Evolutionary conservation across 2,113 vertebrate species (phyloP).

Genomic region (Proterorhinus semilunaris): DNA sequence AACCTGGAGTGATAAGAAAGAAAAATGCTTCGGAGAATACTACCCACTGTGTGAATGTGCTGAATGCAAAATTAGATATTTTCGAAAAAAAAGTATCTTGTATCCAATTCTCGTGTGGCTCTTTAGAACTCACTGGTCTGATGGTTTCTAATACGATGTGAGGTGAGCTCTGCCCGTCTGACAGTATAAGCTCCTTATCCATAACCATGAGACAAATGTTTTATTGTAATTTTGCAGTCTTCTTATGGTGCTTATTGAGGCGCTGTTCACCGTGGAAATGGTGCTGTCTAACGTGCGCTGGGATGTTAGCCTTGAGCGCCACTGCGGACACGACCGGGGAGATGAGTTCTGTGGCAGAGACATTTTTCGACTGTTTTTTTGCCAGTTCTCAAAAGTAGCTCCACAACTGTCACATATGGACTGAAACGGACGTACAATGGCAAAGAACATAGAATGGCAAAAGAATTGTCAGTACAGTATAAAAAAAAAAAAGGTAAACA

Average conservation of each 20-base stretch:
- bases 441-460: no score
- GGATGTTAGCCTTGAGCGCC: background rate
- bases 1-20: background rate
- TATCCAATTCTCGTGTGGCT: background rate
- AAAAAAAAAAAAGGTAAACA: no score
- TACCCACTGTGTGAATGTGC: background rate
- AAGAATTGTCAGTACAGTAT: no score
- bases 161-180: background rate
- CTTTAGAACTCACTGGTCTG: background rate
- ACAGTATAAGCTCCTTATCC: background rate
- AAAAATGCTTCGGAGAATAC: background rate
- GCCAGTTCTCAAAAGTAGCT: no score
- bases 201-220: background rate
- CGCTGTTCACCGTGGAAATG: background rate
- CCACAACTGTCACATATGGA: no score
- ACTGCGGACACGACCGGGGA: background rate
- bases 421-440: no score
- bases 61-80: slow-evolving; percentile 7
- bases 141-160: background rate
- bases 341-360: no score
- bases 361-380: no score
- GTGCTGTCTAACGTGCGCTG: background rate
- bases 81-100: background rate
- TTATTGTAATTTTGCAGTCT: background rate
- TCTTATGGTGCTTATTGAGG: slow-evolving; percentile 3